Evolutionary conservation across 2,888 invertebrate genomes (phyloP).

Genomic region (Tipula unca): DNA sequence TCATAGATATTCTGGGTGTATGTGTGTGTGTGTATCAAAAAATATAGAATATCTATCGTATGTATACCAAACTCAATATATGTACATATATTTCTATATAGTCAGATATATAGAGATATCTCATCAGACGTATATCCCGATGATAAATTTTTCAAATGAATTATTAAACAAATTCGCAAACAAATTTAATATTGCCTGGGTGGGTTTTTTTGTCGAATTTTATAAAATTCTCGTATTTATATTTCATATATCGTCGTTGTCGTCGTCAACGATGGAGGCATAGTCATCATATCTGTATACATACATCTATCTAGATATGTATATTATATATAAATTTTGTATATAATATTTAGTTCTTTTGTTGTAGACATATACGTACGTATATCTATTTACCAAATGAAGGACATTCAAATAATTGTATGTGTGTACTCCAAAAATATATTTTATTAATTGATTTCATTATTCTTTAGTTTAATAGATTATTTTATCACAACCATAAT

Average conservation of each 20-base stretch:
- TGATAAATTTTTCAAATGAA: constrained; percentile 19
- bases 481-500: neutral
- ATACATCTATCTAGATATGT: neutral
- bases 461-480: neutral
- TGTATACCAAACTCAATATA: neutral
- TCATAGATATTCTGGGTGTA: neutral
- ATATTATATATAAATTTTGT: neutral
- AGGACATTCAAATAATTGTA: neutral
- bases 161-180: constrained; percentile 19
- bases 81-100: neutral
- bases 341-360: neutral
- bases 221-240: neutral
- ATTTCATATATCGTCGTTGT: neutral
- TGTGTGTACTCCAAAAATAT: neutral
- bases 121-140: constrained; percentile 18
- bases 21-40: constrained; percentile 14
- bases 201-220: neutral
- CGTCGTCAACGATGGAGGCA: neutral
- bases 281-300: neutral
- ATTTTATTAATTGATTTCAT: neutral
- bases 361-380: neutral
- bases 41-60: neutral
- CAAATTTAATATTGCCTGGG: constrained; percentile 20
- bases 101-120: neutral
- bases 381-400: neutral